Evolutionary conservation across 1,140 invertebrate species (phyloP).

Genomic region (Drosophila sp.): DNA sequence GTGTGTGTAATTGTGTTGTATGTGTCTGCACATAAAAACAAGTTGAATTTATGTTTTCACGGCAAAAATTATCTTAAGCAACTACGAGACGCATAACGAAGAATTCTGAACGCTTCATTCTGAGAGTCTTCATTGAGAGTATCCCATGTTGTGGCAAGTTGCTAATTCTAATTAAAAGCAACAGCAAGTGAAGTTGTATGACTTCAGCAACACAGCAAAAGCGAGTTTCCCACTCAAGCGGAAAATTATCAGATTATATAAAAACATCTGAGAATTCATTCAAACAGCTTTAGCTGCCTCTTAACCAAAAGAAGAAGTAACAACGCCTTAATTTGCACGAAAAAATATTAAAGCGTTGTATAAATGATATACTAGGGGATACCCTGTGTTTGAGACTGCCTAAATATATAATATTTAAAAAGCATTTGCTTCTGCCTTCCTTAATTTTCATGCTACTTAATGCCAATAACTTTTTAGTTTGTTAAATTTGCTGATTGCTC

Average conservation of each 20-base stretch:
- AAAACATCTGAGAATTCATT: conserved; percentile 17
- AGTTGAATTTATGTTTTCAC: conserved; percentile 80
- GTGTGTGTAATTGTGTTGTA: conserved; percentile 30
- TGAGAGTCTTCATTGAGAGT: not conserved
- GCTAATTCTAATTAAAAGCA: conserved; percentile 79
- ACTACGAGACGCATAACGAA: conserved; percentile 4
- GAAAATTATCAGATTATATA: conserved; percentile 74
- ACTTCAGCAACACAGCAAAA: conserved; percentile 11
- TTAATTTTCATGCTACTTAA: no score
- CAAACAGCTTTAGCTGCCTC: conserved; percentile 58
- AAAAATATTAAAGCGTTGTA: not conserved
- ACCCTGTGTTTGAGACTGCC: not conserved
- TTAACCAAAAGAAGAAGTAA: conserved; percentile 11
- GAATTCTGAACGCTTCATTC: conserved; percentile 6
- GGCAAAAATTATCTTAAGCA: conserved; percentile 65
- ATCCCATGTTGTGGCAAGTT: conserved; percentile 44
- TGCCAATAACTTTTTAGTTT: no score
- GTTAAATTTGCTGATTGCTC: no score
- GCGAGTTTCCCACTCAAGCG: conserved; percentile 55
- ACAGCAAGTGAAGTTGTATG: conserved; percentile 61
- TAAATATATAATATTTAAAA: not conserved
- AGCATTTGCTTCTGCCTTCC: no score
- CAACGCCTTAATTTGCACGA: conserved; percentile 31
- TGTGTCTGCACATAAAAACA: conserved; percentile 64
- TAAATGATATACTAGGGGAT: not conserved